Conservation (phyloP, 1,140 invertebrate genomes). For the Pseudomyrmex gracilis region DNA sequence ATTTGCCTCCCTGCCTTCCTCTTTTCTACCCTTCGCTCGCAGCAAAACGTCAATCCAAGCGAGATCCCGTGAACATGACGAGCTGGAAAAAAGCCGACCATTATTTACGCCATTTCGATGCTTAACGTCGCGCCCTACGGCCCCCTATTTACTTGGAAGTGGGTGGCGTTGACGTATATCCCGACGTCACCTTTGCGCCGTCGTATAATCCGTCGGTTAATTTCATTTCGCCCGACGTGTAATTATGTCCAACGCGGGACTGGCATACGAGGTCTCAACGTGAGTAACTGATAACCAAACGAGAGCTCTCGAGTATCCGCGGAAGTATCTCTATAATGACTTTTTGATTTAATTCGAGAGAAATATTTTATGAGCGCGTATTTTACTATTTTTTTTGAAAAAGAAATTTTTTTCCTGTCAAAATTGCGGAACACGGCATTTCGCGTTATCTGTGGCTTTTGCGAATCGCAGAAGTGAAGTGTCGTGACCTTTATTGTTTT, state of each 20-base stretch:
- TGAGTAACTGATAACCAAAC: conserved; percentile 67
- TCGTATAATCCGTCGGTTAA: conserved; percentile 38
- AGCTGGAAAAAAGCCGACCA: conserved; percentile 59
- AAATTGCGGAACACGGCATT: too few relatives aligned
- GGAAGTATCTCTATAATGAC: conserved; percentile 14
- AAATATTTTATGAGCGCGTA: conserved; percentile 20
- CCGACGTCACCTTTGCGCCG: conserved; percentile 8
- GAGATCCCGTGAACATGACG: conserved; percentile 57
- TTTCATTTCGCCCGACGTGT: conserved; percentile 62
- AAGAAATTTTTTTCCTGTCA: too few relatives aligned
- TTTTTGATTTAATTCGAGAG: conserved; percentile 42
- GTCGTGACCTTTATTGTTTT: background rate
- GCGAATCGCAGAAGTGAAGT: background rate
- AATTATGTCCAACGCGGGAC: conserved; percentile 64
- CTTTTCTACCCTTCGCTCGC: conserved; percentile 34
- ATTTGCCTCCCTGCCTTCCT: conserved; percentile 3
- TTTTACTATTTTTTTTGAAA: too few relatives aligned
- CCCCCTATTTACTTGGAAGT: conserved; percentile 60
- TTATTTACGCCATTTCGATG: conserved; percentile 69
- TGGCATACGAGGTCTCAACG: conserved; percentile 42
- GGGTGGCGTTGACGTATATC: conserved; percentile 63
- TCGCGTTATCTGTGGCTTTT: background rate
- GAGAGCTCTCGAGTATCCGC: conserved; percentile 20
- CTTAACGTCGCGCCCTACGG: conserved; percentile 51
- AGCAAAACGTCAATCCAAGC: conserved; percentile 55